Evolutionary conservation across 2,888 invertebrate species (phyloP), one percentile per base, ranked within the genome.

Genomic region (Spilosoma lubricipeda): DNA sequence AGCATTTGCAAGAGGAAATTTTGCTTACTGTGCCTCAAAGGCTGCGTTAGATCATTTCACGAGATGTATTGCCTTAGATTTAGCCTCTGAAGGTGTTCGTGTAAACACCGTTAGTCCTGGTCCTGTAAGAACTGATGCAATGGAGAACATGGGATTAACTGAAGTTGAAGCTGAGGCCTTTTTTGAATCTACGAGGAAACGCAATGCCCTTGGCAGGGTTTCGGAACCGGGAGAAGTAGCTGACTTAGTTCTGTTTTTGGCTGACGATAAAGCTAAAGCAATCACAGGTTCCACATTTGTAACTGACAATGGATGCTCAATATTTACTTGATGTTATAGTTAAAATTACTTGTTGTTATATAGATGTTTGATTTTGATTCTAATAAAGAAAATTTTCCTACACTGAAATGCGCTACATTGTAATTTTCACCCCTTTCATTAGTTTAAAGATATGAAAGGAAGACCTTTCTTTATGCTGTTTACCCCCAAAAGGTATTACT

Each of bases 51-150:
- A 84, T 67, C 84, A 85, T 70, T 90, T 90, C 30, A 82, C 87
- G 2, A 83, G 84, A 71, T 74, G 80, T 15, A 74, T 78, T 20
- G 89, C 88, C 0, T 91, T 99, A 70, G 99, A 98, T 85, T 90
- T 98, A 68, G 98, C 97, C 39, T 80, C 96, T 0, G 97, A 97
- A 88, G 96, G 97, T 77, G 97, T 99, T 0, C 95, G 98, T 63
- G 98, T 98, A 0, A 87, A 88, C 71, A 70, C 80, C 8, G 81
- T 87, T 0, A 86, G 84, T 64, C 86, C 87, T 20, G 87, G 86
- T 9, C 80, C 80, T 0, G 86, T 79, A 5, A 52, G 30, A 7
- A 76, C 78, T 48, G 79, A 81, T 56, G 68, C 75, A 2, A 0
- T 72, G 1, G 66, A 74, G n/a, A 71, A 48, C n/a, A 45, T 39